phyloP scores from a whole-genome alignment of 2,113 vertebrate genomes.

The Aythya baeri region DNA sequence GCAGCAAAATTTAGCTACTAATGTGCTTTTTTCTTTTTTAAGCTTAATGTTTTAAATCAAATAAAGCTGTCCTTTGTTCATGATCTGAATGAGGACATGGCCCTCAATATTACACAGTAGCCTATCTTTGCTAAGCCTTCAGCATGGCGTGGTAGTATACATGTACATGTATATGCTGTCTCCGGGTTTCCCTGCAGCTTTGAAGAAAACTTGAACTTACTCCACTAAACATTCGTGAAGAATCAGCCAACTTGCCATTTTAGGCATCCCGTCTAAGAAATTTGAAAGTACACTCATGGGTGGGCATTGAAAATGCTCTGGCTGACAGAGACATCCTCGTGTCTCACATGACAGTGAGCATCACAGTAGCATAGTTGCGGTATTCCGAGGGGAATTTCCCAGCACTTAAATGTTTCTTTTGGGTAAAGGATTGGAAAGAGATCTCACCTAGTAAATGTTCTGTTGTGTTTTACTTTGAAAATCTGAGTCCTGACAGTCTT shows the following conservation, averaged over 20 bases:
- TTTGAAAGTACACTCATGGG: not conserved
- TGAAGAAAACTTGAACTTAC: not conserved
- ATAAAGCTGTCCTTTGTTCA: not conserved
- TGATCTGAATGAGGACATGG: not conserved
- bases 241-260: not conserved
- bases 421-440: not conserved
- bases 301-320: not conserved
- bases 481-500: not conserved
- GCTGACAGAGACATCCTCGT: not conserved
- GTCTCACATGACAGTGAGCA: rapidly evolving
- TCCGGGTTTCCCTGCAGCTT: not conserved
- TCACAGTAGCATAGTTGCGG: not conserved
- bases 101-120: not conserved
- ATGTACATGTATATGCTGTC: not conserved
- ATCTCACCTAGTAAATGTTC: not conserved
- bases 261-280: too few species aligned
- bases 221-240: not conserved
- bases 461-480: not conserved
- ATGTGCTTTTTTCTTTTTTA: not conserved
- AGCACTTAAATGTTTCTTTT: not conserved
- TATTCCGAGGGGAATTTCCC: not conserved
- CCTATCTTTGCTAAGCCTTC: not conserved
- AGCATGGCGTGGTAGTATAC: not conserved
- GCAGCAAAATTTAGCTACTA: rapidly evolving
- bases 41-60: not conserved